Base-by-base conservation (phyloP, 2,113 vertebrate genomes). In the Pelecanus crispus region DNA sequence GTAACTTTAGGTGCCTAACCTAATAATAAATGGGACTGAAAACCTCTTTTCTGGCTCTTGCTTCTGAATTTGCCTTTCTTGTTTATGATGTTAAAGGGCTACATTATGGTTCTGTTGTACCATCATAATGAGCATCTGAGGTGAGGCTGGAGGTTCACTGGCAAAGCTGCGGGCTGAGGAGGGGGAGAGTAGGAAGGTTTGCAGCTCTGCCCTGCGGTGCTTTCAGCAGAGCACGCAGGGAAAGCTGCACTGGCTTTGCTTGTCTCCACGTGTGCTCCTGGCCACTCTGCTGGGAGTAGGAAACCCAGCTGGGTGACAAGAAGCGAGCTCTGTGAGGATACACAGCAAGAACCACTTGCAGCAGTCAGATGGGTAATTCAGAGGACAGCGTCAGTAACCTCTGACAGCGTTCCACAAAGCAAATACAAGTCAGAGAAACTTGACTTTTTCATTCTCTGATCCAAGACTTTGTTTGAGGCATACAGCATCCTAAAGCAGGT, bases 71-170 rank as follows among this genome's bases (percentile, higher is more conserved):
- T 79, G n/a, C 26, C 40, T 52, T 58, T 74, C 28, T 55, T 47
- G 28, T 44, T 59, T 52, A n/a, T 86, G 45, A 53, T 29, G 50
- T 61, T 29, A 38, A 72, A 80, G 13, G 25, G 1, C 38, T 63
- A 34, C 17, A 13, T 49, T 81, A 53, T 17, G 17, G 7, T 17
- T n/a, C 40, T 31, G 6, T 67, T 78, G 20, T 63, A 67, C 13
- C 11, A 40, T 7, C 1, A 2, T 19, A 62, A 71, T 0, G 5
- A 75, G 56, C n/a, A 28, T n/a, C 16, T 6, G 28, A 28, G 63
- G 26, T 42, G 74, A 68, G 40, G 55, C 52, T 77, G 55, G 16
- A 68, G 31, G 31, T 47, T 78, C 38, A 24, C 5, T 47, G 52
- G 25, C 25, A 79, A 74, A 87, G 34, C 40, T 68, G 47, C 13